Percentiles rank a stretch among this genome's conserved stretches.
phyloP scores from a whole-genome alignment of 2,888 invertebrate species.

The Mythimna loreyi region DNA sequence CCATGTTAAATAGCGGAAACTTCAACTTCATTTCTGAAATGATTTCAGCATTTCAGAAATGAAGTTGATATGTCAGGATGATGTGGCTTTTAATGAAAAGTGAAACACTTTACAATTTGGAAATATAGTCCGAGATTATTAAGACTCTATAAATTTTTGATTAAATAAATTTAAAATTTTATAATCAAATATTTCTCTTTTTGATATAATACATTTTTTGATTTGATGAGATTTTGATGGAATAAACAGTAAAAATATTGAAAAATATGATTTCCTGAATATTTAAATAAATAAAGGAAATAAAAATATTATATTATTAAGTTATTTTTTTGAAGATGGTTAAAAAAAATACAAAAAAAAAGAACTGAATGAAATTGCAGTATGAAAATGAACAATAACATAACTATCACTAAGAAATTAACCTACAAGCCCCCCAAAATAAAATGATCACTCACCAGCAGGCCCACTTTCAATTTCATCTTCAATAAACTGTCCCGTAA shows the following conservation, averaged over 20 bases:
- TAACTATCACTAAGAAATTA: neutral
- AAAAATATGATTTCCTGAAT: too few species aligned
- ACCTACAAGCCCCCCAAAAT: conserved; percentile 10
- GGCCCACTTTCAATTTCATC: conserved; percentile 92
- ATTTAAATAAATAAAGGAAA: too few species aligned
- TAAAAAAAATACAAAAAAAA: too few species aligned
- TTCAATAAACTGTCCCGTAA: conserved; percentile 95
- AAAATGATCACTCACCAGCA: conserved; percentile 80
- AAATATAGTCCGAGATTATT: neutral
- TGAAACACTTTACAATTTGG: neutral
- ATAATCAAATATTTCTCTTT: too few species aligned
- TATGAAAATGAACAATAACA: neutral
- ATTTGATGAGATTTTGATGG: too few species aligned
- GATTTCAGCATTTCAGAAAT: conserved; percentile 83
- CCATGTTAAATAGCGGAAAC: conserved; percentile 96
- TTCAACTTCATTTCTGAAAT: conserved; percentile 94
- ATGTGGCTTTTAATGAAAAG: neutral
- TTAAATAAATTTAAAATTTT: too few species aligned
- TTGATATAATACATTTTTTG: too few species aligned
- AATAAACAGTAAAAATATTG: too few species aligned
- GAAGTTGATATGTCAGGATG: conserved; percentile 69
- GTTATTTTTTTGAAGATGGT: too few species aligned
- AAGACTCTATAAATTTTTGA: too few species aligned
- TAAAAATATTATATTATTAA: too few species aligned
- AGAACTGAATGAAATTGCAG: neutral